Evolutionary conservation across 1,140 invertebrate genomes (phyloP).

Genomic region (Heliconius congener): DNA sequence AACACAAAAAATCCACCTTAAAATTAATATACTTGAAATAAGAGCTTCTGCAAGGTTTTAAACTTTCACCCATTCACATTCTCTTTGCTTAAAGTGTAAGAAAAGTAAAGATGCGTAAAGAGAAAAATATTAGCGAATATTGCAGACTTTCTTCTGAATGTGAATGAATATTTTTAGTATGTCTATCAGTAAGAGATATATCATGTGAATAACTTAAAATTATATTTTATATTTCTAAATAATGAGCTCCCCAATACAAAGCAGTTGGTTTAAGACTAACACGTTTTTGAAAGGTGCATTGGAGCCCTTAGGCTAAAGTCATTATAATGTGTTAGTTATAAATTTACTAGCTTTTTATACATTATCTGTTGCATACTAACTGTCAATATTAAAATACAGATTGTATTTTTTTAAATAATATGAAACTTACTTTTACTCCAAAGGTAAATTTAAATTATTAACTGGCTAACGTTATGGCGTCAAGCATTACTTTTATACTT

Average conservation of each 20-base stretch:
- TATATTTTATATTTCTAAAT: background rate
- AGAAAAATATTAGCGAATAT: too few species aligned
- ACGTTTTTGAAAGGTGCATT: conserved; percentile 7
- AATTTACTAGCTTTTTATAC: background rate
- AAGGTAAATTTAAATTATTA: background rate
- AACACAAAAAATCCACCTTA: too few species aligned
- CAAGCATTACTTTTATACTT: background rate
- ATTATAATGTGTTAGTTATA: background rate
- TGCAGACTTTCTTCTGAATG: too few species aligned
- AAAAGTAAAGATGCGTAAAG: too few species aligned
- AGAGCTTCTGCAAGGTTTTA: too few species aligned
- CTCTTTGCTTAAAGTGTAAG: too few species aligned
- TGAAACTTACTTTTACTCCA: background rate
- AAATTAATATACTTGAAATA: too few species aligned
- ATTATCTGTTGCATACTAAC: background rate
- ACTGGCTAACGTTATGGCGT: background rate
- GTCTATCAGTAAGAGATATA: background rate
- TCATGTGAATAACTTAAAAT: background rate
- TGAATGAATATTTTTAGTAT: background rate
- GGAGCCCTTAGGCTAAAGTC: background rate
- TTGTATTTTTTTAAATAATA: background rate
- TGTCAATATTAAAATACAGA: background rate
- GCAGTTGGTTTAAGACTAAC: background rate
- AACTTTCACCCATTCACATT: too few species aligned
- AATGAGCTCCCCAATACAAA: background rate